Evolutionary conservation across 2,113 vertebrate genomes (phyloP).

Genomic region (Corydoras sp.): DNA sequence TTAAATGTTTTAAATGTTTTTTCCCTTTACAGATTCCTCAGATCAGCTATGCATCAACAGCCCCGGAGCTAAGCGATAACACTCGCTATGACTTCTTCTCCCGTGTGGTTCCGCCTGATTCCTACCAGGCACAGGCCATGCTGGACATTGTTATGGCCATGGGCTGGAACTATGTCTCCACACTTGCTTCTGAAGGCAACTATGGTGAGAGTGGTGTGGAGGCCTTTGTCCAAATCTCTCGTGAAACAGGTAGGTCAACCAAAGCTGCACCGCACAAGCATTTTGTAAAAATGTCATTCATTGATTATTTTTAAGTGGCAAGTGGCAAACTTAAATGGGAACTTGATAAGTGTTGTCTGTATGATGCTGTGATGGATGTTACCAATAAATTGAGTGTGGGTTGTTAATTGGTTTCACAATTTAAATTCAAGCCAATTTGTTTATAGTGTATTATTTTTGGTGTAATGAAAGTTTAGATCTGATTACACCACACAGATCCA

Average conservation of each 20-base stretch:
- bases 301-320: too few relatives aligned
- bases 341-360: too few relatives aligned
- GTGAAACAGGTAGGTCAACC: constrained; percentile 60
- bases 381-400: too few relatives aligned
- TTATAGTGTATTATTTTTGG: too few relatives aligned
- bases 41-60: constrained; percentile 88
- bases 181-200: constrained; percentile 70
- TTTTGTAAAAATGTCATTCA: too few relatives aligned
- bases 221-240: constrained; percentile 70
- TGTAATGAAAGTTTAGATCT: too few relatives aligned
- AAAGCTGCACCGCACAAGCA: too few relatives aligned
- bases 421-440: too few relatives aligned
- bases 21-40: constrained; percentile 78
- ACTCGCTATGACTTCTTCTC: constrained; percentile 83
- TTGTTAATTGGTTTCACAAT: too few relatives aligned
- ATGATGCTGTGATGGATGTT: too few relatives aligned
- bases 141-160: constrained; percentile 70
- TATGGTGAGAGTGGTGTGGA: constrained; percentile 75
- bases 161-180: constrained; percentile 76
- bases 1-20: background rate
- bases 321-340: too few relatives aligned
- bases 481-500: too few relatives aligned
- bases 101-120: constrained; percentile 76
- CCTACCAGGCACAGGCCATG: constrained; percentile 77
- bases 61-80: constrained; percentile 81